Conservation (phyloP, 2,113 vertebrate genomes). For the Meleagris gallopavo region DNA sequence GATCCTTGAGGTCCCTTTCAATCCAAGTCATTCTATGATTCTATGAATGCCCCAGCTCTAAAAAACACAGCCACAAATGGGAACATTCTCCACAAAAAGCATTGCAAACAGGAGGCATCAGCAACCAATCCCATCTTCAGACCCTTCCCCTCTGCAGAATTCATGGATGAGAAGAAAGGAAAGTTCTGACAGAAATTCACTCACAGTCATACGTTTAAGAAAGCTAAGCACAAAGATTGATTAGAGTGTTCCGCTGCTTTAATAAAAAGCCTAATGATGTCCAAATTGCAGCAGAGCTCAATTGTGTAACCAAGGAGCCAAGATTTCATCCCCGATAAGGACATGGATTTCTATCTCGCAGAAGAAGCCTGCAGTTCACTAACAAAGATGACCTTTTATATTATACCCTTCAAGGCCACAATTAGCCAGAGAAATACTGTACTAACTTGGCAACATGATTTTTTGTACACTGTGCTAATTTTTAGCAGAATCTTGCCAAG, state of each 20-base stretch:
- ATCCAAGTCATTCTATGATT: no score
- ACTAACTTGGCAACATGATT: conserved; percentile 56
- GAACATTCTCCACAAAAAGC: neutral
- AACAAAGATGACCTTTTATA: conserved; percentile 72
- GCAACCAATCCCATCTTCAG: neutral
- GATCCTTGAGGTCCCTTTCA: no score
- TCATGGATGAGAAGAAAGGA: neutral
- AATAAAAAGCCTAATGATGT: conserved; percentile 70
- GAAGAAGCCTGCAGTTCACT: conserved; percentile 66
- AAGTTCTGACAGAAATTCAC: neutral
- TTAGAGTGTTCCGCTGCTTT: conserved; percentile 53
- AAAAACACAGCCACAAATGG: neutral
- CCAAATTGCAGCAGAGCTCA: conserved; percentile 71
- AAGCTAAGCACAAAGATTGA: conserved; percentile 59
- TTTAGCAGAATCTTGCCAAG: conserved; percentile 50
- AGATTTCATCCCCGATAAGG: conserved; percentile 72
- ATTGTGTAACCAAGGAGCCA: conserved; percentile 69
- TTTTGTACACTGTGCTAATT: conserved; percentile 51
- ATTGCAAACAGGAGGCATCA: neutral
- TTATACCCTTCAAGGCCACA: conserved; percentile 63
- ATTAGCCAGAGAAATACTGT: conserved; percentile 60
- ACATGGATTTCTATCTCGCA: conserved; percentile 60
- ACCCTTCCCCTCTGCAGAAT: neutral
- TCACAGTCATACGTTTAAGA: neutral
- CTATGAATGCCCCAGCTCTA: neutral